phyloP scores from a whole-genome alignment of 2,888 invertebrate genomes.

The Cheiracanthium punctorium region DNA sequence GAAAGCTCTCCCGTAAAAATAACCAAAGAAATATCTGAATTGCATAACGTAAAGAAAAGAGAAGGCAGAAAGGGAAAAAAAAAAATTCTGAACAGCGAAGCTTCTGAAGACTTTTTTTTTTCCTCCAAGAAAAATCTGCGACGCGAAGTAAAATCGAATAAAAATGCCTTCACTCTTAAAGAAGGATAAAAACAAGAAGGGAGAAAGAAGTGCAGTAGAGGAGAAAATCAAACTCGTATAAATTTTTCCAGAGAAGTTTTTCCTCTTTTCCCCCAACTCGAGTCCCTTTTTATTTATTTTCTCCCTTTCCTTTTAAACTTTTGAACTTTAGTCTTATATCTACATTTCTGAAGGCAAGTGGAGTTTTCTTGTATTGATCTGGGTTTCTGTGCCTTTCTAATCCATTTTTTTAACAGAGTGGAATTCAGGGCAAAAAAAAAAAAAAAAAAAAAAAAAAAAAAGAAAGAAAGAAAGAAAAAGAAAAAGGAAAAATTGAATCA shows the following conservation, averaged over 20 bases:
- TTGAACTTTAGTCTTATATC: constrained; percentile 52
- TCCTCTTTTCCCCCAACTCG: constrained; percentile 12
- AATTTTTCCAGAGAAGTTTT: constrained; percentile 33
- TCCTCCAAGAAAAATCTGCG: constrained; percentile 39
- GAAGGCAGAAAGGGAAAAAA: constrained; percentile 9
- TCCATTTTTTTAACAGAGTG: too few species aligned
- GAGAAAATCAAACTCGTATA: constrained; percentile 69
- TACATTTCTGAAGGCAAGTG: background rate
- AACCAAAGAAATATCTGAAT: constrained; percentile 62
- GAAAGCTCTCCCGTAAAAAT: constrained; percentile 57
- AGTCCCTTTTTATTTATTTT: background rate
- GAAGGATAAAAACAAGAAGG: constrained; percentile 64
- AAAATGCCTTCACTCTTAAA: constrained; percentile 67
- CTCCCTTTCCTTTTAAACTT: constrained; percentile 44
- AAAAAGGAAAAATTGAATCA: too few species aligned
- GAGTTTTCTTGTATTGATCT: too few species aligned
- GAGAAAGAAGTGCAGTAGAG: constrained; percentile 42
- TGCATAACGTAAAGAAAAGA: constrained; percentile 61
- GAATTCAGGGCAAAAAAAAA: too few species aligned
- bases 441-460: too few species aligned
- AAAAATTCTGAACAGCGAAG: constrained; percentile 37
- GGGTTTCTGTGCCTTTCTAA: too few species aligned
- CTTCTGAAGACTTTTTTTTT: background rate
- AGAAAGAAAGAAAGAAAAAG: too few species aligned
- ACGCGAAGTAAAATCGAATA: constrained; percentile 67